Percentiles rank a stretch among this genome's conserved stretches.
phyloP scores from a whole-genome alignment of 2,888 invertebrate species.

The Torymus auratus region DNA sequence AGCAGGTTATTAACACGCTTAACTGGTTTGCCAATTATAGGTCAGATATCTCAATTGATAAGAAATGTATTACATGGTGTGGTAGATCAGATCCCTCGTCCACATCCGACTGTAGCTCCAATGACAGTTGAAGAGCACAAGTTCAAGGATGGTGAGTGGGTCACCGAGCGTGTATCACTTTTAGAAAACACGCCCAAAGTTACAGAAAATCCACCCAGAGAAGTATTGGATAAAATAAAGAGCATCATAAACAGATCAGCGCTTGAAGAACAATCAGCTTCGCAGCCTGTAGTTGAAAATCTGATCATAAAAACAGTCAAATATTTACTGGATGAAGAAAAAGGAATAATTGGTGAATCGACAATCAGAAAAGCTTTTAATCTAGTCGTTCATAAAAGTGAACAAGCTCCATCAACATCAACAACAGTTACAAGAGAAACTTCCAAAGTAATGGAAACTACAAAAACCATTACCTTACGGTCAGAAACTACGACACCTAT shows the following conservation, averaged over 20 bases:
- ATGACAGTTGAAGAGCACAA: neutral
- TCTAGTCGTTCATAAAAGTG: constrained; percentile 34
- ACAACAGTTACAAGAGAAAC: neutral
- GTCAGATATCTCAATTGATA: constrained; percentile 9
- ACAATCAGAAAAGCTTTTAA: constrained; percentile 60
- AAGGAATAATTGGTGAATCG: constrained; percentile 54
- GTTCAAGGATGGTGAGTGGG: constrained; percentile 1
- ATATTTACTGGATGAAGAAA: constrained; percentile 57
- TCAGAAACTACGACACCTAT: neutral
- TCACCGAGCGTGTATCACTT: constrained; percentile 3
- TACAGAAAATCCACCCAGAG: neutral
- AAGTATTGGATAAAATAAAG: constrained; percentile 51
- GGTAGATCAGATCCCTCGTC: constrained; percentile 26
- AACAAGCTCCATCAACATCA: neutral
- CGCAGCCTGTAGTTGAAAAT: constrained; percentile 62
- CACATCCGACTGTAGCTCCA: constrained; percentile 8
- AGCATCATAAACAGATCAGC: constrained; percentile 60
- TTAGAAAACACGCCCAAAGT: neutral
- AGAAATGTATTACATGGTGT: constrained; percentile 31
- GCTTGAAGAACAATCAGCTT: constrained; percentile 58
- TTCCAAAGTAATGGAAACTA: neutral
- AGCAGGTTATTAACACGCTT: constrained; percentile 59
- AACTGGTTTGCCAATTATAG: neutral
- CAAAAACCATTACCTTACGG: constrained; percentile 7
- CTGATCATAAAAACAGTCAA: constrained; percentile 66